Evolutionary conservation across 2,888 invertebrate genomes (phyloP).

Genomic region (Syrphus vitripennis): DNA sequence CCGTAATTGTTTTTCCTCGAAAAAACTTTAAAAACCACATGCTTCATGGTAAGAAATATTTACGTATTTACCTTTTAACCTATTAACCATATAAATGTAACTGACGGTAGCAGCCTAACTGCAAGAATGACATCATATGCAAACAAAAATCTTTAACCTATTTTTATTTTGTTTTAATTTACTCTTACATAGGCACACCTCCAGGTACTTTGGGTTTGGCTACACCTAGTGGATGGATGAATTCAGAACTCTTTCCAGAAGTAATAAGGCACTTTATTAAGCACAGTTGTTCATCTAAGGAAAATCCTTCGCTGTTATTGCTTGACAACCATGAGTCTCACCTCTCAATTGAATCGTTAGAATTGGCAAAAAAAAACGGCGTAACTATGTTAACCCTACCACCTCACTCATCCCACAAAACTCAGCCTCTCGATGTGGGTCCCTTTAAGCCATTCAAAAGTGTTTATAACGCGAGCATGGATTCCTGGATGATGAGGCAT

Average conservation of each 20-base stretch:
- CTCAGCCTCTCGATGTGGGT: too few relatives aligned
- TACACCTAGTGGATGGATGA: slow-evolving; percentile 8
- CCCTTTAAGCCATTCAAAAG: too few relatives aligned
- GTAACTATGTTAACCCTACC: slow-evolving; percentile 12
- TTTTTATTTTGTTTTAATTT: slow-evolving; percentile 27
- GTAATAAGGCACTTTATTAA: too few relatives aligned
- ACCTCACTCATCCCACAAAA: too few relatives aligned
- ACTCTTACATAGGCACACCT: slow-evolving; percentile 9
- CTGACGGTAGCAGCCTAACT: too few relatives aligned
- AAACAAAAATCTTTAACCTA: too few relatives aligned
- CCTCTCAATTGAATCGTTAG: slow-evolving; percentile 20
- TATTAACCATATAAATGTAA: background rate
- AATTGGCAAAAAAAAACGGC: slow-evolving; percentile 4
- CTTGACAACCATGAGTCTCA: slow-evolving; percentile 8
- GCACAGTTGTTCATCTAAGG: too few relatives aligned
- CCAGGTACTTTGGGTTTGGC: slow-evolving; percentile 19
- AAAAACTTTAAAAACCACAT: slow-evolving; percentile 23
- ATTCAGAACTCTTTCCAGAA: too few relatives aligned
- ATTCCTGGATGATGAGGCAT: too few relatives aligned
- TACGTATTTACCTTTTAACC: background rate
- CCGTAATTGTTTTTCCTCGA: slow-evolving; percentile 12
- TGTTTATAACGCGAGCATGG: too few relatives aligned
- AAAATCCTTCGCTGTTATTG: too few relatives aligned
- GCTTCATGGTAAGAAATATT: slow-evolving; percentile 20
- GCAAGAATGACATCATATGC: too few relatives aligned